Conservation (phyloP, 2,113 vertebrate genomes). For the Probosciger aterrimus region DNA sequence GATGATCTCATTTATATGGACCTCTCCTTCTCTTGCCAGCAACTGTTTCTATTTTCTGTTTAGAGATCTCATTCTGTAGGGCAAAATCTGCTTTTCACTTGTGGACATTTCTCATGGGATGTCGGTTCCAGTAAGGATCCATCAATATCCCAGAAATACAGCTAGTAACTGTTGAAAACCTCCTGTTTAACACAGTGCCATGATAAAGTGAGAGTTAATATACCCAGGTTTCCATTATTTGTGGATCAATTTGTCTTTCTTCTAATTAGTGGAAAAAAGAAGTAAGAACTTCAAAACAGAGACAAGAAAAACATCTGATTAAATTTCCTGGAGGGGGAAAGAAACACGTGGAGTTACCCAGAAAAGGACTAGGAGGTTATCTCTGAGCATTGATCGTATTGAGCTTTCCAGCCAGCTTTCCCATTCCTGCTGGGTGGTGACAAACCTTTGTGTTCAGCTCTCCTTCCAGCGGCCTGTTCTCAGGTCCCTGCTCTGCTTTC, state of each 20-base stretch:
- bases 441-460: background rate
- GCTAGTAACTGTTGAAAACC: background rate
- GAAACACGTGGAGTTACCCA: background rate
- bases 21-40: background rate
- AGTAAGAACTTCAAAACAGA: slow-evolving; percentile 14
- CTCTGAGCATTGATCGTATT: background rate
- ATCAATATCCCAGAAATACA: background rate
- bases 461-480: background rate
- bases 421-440: background rate
- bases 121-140: background rate
- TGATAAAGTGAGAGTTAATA: background rate
- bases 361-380: background rate
- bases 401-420: background rate
- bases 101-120: background rate
- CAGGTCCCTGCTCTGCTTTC: background rate
- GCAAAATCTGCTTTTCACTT: background rate
- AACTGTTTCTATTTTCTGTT: background rate
- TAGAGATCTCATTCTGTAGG: background rate
- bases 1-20: background rate
- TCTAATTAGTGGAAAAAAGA: background rate
- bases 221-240: background rate
- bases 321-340: background rate
- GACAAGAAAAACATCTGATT: background rate
- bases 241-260: background rate
- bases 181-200: background rate